Evolutionary conservation across 2,797 vertebrate genomes (phyloP).

Genomic region (Sus cebifrons): DNA sequence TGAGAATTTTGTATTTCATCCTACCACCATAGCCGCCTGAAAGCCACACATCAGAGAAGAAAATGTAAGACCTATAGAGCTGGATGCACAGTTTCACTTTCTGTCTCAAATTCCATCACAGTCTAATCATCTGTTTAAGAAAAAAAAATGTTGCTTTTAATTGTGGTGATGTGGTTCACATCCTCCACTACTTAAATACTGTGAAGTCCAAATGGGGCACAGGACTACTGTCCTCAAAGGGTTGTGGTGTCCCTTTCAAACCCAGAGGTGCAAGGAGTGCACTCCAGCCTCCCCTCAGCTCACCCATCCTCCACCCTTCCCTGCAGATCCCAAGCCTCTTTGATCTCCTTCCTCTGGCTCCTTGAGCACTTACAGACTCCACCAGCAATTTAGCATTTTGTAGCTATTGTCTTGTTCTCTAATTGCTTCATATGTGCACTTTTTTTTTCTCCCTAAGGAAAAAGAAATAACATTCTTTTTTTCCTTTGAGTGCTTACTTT

Average conservation of each 20-base stretch:
- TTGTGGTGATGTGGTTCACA: background rate
- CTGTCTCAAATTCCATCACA: background rate
- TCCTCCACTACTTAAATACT: background rate
- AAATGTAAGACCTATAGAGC: background rate
- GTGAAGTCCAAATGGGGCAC: background rate
- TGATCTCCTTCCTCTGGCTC: slow-evolving; percentile 58
- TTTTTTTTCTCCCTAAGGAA: slow-evolving; percentile 60
- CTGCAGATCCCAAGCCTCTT: slow-evolving; percentile 6
- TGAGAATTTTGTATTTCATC: slow-evolving; percentile 74
- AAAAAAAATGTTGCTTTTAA: slow-evolving; percentile 7
- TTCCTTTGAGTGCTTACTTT: slow-evolving; percentile 49
- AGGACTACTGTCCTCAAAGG: background rate
- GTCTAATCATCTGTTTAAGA: background rate
- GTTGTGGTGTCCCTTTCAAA: background rate
- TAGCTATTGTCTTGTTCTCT: slow-evolving; percentile 70
- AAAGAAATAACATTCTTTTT: slow-evolving; percentile 37
- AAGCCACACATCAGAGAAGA: slow-evolving; percentile 64
- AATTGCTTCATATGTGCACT: slow-evolving; percentile 66
- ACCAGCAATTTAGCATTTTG: slow-evolving; percentile 40
- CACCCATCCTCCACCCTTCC: background rate
- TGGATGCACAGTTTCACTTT: background rate
- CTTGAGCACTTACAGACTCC: slow-evolving; percentile 41
- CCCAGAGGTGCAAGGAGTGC: background rate
- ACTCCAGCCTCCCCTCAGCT: background rate
- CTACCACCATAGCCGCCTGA: background rate